Conservation (phyloP, 37 sponge, comb jelly and placozoan species). For the Theonella swinhoei region DNA sequence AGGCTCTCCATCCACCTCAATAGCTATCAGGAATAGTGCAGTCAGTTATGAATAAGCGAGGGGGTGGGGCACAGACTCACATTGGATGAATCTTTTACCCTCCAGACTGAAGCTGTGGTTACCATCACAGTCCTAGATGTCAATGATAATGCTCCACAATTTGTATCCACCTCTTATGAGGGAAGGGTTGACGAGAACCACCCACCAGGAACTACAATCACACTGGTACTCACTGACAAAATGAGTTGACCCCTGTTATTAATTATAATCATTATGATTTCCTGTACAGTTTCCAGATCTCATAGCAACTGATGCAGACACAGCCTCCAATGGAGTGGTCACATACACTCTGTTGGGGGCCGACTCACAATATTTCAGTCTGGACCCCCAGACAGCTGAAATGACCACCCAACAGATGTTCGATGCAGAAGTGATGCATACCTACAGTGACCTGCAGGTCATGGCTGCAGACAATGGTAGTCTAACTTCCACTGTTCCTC, state of each 20-base stretch:
- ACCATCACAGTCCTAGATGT: no score
- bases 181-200: neutral
- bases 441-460: constrained; percentile 42
- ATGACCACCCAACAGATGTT: constrained; percentile 21
- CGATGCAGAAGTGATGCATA: constrained; percentile 26
- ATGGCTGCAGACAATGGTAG: constrained; percentile 52
- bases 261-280: neutral
- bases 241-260: no score
- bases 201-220: neutral
- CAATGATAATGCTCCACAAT: no score
- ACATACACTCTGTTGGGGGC: constrained; percentile 19
- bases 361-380: constrained; percentile 1
- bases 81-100: no score
- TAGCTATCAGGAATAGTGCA: no score
- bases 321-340: constrained; percentile 26
- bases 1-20: no score
- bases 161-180: neutral
- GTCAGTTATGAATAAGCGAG: no score
- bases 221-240: no score
- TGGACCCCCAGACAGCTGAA: constrained; percentile 16
- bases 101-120: no score
- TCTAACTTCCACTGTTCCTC: constrained; percentile 6
- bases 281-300: constrained; percentile 6
- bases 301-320: constrained; percentile 44
- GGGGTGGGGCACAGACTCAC: no score